These are phyloP conservation scores for Pseudochirops cupreus DNA, from an alignment of 2,797 vertebrate genomes.

Conservation along the genomic window DNA sequence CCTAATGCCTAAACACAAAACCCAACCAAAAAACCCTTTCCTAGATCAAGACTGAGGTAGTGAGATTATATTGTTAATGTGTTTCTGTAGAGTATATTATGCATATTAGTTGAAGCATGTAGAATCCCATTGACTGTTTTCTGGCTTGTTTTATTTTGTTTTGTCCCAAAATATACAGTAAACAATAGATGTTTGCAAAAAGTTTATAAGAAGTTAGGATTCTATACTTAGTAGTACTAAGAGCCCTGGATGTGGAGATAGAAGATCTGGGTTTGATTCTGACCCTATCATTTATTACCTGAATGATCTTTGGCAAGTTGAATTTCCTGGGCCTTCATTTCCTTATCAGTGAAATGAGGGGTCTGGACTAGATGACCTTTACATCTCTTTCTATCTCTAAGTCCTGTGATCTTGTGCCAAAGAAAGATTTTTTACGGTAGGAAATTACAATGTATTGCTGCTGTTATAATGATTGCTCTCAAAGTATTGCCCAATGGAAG, in stretches of 20 bases:
- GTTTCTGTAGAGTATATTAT: not conserved
- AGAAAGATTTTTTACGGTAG: not conserved
- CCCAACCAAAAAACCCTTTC: not conserved
- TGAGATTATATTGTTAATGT: not conserved
- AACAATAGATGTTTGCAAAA: not conserved
- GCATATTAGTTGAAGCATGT: not conserved
- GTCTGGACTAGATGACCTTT: not conserved
- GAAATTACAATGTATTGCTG: not conserved
- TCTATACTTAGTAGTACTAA: not conserved
- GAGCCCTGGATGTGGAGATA: not conserved
- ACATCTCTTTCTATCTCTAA: not conserved
- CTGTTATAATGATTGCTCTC: not conserved
- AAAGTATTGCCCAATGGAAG: not conserved
- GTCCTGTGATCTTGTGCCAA: not conserved
- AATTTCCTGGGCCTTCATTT: not conserved
- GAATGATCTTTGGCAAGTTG: not conserved
- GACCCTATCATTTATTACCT: not conserved
- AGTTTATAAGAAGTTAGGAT: not conserved
- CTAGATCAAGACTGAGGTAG: not conserved
- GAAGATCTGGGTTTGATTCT: not conserved
- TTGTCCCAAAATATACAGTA: not conserved
- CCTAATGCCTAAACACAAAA: not conserved
- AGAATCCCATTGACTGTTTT: not conserved
- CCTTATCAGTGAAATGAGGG: not conserved
- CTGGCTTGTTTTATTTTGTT: not conserved